Evolutionary conservation across 1,140 invertebrate genomes (phyloP), one percentile per base, ranked within the genome.

Genomic region (Listronotus oregonensis): DNA sequence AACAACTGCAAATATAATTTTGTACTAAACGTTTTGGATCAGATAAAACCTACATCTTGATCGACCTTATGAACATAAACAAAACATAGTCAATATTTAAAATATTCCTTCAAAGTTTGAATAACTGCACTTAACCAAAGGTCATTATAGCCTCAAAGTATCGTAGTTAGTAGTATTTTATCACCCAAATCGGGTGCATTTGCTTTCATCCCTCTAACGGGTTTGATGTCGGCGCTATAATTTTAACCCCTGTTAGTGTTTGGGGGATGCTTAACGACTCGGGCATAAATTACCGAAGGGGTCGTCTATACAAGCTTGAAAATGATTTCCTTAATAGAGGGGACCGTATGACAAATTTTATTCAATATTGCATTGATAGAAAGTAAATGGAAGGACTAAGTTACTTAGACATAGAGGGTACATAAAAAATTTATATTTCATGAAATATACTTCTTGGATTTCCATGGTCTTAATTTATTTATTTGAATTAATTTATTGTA

Each of bases 241-340:
- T 68, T 71, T 68, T 58, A 71, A 66, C 67, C 69, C 69, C 69
- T n/a, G 66, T 68, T 68, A 64, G 56, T 59, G 50, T 61, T 56
- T 40, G 52, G 54, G 44, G 66, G 31, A 43, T 65, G 43, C 62
- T 57, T 64, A 64, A 64, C 62, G 62, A 64, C 55, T 40, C 14
- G 4, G 14, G 46, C 62, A 57, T 64, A 64, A 64, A 64, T 64
- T 64, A 64, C 46, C 17, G 9, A 40, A 50, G 44, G 43, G 62
- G 52, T 47, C 34, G 32, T 49, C 37, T 64, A 64, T 57, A 64
- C 62, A 64, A 64, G 62, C 62, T 57, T 37, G 62, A 57, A 64
- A 57, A 64, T 64, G n/a, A 64, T 64, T 56, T 64, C 46, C 52
- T 64, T 64, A 64, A 64, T 64, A 54, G 62, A 50, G 62, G 54